Conservation (phyloP, 2,797 vertebrate genomes). For the Percopsis omiscomaycus region DNA sequence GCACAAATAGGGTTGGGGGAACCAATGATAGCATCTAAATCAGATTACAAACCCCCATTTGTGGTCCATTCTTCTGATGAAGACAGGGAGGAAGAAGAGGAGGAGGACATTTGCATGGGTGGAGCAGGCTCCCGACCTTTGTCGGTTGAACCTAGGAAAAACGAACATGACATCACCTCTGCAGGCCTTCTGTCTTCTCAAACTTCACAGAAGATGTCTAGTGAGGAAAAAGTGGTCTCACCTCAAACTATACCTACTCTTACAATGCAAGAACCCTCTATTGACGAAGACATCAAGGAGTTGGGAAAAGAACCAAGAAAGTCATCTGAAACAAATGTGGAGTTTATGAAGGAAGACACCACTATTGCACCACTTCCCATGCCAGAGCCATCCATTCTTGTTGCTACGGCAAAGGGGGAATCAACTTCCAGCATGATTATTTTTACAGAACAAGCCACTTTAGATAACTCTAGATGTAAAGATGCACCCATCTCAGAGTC, state of each 20-base stretch:
- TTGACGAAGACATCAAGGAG: constrained; percentile 65
- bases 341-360: constrained; percentile 45
- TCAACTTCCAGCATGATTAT: constrained; percentile 9
- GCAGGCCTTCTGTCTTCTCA: constrained; percentile 22
- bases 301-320: constrained; percentile 39
- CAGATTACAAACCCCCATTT: constrained; percentile 64
- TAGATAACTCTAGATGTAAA: constrained; percentile 26
- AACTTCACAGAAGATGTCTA: constrained; percentile 16
- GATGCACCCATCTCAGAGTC: constrained; percentile 27
- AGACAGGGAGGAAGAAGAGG: constrained; percentile 77
- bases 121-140: constrained; percentile 75
- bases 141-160: constrained; percentile 60
- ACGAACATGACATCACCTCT: constrained; percentile 58
- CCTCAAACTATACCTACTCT: constrained; percentile 60
- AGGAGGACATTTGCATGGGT: constrained; percentile 76
- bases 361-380: constrained; percentile 34
- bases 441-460: constrained; percentile 35
- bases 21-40: constrained; percentile 27
- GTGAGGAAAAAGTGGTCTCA: constrained; percentile 46
- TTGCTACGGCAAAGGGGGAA: constrained; percentile 35
- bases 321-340: constrained; percentile 46
- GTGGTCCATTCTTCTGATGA: constrained; percentile 76
- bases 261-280: constrained; percentile 68
- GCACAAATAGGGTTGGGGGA: constrained; percentile 35
- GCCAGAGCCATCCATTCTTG: constrained; percentile 45